These are phyloP conservation scores for Gymnogyps californianus DNA, from an alignment of 2,113 vertebrate genomes.

Conservation along the genomic window DNA sequence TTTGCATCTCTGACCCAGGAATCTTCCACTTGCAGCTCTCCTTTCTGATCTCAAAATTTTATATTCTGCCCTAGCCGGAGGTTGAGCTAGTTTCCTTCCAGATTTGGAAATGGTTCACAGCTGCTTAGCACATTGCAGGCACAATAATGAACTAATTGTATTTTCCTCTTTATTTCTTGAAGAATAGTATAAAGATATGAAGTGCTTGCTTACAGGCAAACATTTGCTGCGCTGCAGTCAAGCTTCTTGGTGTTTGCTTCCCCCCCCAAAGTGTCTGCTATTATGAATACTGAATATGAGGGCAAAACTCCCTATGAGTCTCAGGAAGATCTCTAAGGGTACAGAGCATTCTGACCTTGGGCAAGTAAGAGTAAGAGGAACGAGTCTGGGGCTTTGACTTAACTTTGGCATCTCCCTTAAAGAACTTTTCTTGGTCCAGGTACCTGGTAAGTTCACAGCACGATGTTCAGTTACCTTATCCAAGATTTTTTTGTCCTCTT, in stretches of 20 bases:
- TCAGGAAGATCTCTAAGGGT: not conserved
- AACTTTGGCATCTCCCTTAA: not conserved
- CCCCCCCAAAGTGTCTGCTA: not conserved
- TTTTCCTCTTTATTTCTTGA: not conserved
- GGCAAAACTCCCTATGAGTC: not conserved
- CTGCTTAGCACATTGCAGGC: not conserved
- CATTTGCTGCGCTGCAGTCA: not conserved
- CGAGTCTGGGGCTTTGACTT: not conserved
- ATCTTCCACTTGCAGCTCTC: not conserved
- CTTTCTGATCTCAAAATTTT: not conserved
- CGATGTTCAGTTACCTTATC: not conserved
- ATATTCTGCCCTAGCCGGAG: not conserved
- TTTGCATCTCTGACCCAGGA: not conserved
- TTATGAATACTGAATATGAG: not conserved
- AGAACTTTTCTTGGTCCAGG: not conserved
- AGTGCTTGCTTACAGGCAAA: not conserved
- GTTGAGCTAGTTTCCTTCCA: not conserved
- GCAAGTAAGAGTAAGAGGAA: not conserved
- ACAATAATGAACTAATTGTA: not conserved
- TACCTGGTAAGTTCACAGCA: not conserved
- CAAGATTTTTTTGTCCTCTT: not conserved
- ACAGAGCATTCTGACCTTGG: not conserved
- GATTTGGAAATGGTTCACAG: not conserved
- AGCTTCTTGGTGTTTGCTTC: not conserved
- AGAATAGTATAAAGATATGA: not conserved